Evolutionary conservation across 2,888 invertebrate genomes (phyloP), one percentile per base, ranked within the genome.

Genomic region (Macrosiphum euphorbiae): DNA sequence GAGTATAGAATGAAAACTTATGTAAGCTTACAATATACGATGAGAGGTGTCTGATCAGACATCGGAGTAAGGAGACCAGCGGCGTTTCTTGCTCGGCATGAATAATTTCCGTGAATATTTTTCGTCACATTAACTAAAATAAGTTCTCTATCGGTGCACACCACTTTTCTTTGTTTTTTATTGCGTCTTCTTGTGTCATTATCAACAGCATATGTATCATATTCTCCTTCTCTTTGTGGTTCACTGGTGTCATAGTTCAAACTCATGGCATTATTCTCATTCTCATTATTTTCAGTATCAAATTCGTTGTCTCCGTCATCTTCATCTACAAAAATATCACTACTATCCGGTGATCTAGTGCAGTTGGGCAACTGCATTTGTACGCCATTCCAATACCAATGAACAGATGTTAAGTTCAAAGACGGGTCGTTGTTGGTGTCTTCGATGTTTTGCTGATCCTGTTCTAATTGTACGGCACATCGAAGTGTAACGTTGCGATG

Each of bases 81-180:
- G 28, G 97, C 97, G 96, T 99, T 99, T 96, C 97, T 97, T 35
- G 99, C 99, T 95, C 98, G 97, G 96, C 99, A 99, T 0, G 98
- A 98, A 96, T 99, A 99, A 96, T 99, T 99, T 52, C 99, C 99
- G 95, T 98, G 98, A 96, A 99, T 98, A 94, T 97, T 97, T 95
- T 98, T 97, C 10, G 97, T 98, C n/a, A 99, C 98, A 95, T 97
- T 97, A 95, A 98, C 98, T 55, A 99, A 96, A 61, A 98, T 96
- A 95, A 99, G 96, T 96, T 98, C 97, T 95, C 98, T 98, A 0
- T 92, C 88, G 52, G 28, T 94, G 90, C 94, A 94, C 41, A 94
- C 61, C 41, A 94, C 86, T 86, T 41, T 85, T 8, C 61, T 86
- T 44, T 85, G 90, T 52, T 90, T 94, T 41, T 41, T 94, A 20